phyloP scores from a whole-genome alignment of 2,797 vertebrate genomes.

The Gymnocypris eckloni region DNA sequence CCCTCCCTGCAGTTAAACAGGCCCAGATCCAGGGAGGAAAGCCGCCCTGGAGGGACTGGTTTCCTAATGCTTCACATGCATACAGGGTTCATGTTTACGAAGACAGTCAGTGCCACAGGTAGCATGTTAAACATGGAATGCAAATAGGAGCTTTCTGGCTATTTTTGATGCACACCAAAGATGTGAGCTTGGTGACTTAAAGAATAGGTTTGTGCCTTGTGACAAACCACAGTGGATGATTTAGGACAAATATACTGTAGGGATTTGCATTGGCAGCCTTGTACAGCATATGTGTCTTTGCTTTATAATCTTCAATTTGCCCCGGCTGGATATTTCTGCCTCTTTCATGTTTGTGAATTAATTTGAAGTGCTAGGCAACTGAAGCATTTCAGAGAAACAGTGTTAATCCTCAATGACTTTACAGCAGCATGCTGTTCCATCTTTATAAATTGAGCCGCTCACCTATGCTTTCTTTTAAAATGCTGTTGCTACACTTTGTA shows the following conservation, averaged over 20 bases:
- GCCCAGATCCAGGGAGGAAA: slow-evolving; percentile 32
- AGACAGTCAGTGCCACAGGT: slow-evolving; percentile 44
- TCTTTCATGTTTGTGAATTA: slow-evolving; percentile 40
- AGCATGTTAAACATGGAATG: slow-evolving; percentile 2
- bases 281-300: not conserved
- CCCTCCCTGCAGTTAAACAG: slow-evolving; percentile 47
- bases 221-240: slow-evolving; percentile 20
- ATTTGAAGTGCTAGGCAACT: slow-evolving; percentile 45
- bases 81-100: slow-evolving; percentile 22
- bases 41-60: slow-evolving; percentile 39
- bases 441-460: slow-evolving; percentile 26
- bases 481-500: slow-evolving; percentile 28
- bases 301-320: slow-evolving; percentile 45
- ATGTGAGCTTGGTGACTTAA: not conserved
- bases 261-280: slow-evolving; percentile 33
- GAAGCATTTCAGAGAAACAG: slow-evolving; percentile 36
- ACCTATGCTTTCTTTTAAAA: slow-evolving; percentile 25
- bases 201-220: slow-evolving; percentile 15
- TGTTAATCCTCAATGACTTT: slow-evolving; percentile 43
- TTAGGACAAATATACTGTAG: slow-evolving; percentile 32
- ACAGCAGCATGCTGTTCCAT: slow-evolving; percentile 21
- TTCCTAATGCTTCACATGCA: slow-evolving; percentile 42
- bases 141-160: slow-evolving; percentile 6
- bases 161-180: slow-evolving; percentile 12
- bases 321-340: slow-evolving; percentile 35